Percentiles rank a stretch among this genome's conserved stretches.
phyloP scores from a whole-genome alignment of 2,888 invertebrate genomes.

The Polietes domitor region DNA sequence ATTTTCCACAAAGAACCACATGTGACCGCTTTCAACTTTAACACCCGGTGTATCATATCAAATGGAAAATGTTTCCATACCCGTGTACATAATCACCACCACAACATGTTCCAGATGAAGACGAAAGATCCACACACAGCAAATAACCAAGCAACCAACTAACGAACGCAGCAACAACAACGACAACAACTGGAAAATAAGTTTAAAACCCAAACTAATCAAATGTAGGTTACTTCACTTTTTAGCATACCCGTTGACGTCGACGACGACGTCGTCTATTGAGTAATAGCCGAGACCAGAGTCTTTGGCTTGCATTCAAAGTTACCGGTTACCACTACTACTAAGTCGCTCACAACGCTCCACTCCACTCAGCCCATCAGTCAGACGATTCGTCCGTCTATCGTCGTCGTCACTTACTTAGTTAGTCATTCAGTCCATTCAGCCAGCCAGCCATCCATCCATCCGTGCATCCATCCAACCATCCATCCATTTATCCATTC shows the following conservation, averaged over 20 bases:
- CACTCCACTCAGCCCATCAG: background rate
- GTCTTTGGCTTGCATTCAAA: conserved; percentile 44
- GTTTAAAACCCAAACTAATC: conserved; percentile 59
- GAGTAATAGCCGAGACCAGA: conserved; percentile 52
- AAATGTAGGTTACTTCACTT: conserved; percentile 64
- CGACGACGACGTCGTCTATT: conserved; percentile 17
- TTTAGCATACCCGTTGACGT: conserved; percentile 56
- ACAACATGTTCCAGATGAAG: background rate
- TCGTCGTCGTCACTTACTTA: conserved; percentile 19
- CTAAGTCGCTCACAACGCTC: background rate
- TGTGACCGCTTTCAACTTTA: too few species aligned
- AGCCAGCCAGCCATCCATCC: conserved; percentile 14
- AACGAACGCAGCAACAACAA: background rate
- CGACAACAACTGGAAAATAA: background rate
- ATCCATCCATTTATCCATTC: conserved; percentile 12
- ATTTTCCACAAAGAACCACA: too few species aligned
- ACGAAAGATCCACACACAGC: background rate
- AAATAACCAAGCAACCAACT: background rate
- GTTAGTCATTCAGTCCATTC: conserved; percentile 9
- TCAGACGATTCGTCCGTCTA: conserved; percentile 7
- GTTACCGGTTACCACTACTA: background rate
- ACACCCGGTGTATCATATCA: too few species aligned
- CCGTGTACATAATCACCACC: background rate
- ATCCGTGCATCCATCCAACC: conserved; percentile 39
- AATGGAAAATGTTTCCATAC: too few species aligned